Evolutionary conservation across 2,888 invertebrate genomes (phyloP), one percentile per base, ranked within the genome.

Genomic region (Mystacides longicornis): DNA sequence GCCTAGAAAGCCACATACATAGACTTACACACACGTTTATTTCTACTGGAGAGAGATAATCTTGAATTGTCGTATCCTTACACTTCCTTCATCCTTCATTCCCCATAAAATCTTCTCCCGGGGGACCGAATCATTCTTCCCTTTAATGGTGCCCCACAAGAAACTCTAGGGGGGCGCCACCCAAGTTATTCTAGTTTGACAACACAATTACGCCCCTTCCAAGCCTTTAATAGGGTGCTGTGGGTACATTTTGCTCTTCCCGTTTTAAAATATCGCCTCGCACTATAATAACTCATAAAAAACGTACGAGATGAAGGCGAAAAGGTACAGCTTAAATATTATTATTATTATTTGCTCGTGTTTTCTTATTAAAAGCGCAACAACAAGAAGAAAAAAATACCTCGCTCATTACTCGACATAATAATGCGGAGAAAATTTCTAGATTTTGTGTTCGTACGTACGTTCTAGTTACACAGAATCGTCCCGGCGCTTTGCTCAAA

Each of bases 201-300:
- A 52, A 52, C 52, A 52, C 52, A 52, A 52, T 52, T 52, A 52
- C 45, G 52, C 52, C 52, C 21, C 37, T 11, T 37, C 37, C n/a
- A 37, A 37, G 37, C 37, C 37, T 37, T 37, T 37, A 37, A 37
- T 37, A 37, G 37, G 16, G 37, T 37, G 37, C 14, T 14, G 37
- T 16, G 37, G 14, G 37, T 37, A 37, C 14, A 14, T 14, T 27
- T 16, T 14, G 3, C 14, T 16, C 37, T 14, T 16, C 37, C 16
- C 37, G 37, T 3, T 37, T 37, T 37, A 7, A 37, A 37, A 37
- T 37, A 37, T 37, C 37, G 37, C 37, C 37, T 37, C 37, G 16
- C 37, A 37, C 37, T 37, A 37, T 37, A 37, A 37, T 37, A 37
- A 37, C 37, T 37, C 37, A 37, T 37, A 37, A 37, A 37, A 37